A percentile compares a stretch with the other conserved stretches of the same genome.
Evolutionary conservation across 2,888 invertebrate genomes (phyloP).

Genomic region (Melanostoma scalare): DNA sequence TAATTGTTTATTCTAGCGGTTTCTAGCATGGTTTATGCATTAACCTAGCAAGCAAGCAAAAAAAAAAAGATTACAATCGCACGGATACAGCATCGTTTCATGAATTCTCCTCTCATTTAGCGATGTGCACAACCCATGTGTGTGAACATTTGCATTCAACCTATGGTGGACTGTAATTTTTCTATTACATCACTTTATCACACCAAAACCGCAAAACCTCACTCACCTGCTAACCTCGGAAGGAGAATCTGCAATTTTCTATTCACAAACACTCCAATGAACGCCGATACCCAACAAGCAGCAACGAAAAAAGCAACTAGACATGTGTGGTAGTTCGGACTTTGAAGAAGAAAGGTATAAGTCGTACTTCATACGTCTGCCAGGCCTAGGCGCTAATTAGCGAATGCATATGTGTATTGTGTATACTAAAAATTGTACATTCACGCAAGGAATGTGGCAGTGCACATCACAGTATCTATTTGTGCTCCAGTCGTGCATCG

Average conservation of each 20-base stretch:
- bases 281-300: not conserved
- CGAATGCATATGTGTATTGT: conserved; percentile 21
- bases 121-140: conserved; percentile 2
- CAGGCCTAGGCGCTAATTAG: conserved; percentile 59
- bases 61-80: conserved; percentile 28
- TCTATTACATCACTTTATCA: conserved; percentile 67
- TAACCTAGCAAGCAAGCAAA: conserved; percentile 34
- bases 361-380: conserved; percentile 15
- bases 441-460: conserved; percentile 34
- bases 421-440: conserved; percentile 44
- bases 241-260: conserved; percentile 55
- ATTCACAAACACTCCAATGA: conserved; percentile 43
- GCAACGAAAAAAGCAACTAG: not conserved
- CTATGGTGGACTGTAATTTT: conserved; percentile 53
- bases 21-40: conserved; percentile 6
- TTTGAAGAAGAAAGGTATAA: conserved; percentile 24
- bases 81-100: conserved; percentile 41
- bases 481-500: not conserved
- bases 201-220: conserved; percentile 49
- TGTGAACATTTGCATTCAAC: conserved; percentile 56
- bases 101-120: conserved; percentile 19
- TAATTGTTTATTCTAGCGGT: conserved; percentile 57
- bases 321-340: conserved; percentile 10
- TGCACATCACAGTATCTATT: not conserved
- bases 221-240: conserved; percentile 65